Conservation (phyloP, 92 coral and sea anemone species). For the Virgularia gustaviana region DNA sequence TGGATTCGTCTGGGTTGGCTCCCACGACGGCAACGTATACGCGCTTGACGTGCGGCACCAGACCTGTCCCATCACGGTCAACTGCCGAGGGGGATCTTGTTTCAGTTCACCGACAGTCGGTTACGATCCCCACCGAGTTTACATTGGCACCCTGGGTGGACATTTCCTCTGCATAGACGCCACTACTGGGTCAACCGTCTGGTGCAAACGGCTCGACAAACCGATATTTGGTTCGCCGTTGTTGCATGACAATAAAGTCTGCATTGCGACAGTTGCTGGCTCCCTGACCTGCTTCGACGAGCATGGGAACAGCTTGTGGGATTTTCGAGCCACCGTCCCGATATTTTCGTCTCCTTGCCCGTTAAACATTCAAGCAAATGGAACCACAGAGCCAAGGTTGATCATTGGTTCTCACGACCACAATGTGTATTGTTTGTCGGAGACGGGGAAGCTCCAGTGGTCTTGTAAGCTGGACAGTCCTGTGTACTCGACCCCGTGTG, state of each 20-base stretch:
- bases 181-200: conserved; percentile 37
- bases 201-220: conserved; percentile 74
- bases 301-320: conserved; percentile 61
- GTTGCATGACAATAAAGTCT: conserved; percentile 50
- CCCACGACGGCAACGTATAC: conserved; percentile 81
- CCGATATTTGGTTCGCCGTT: conserved; percentile 82
- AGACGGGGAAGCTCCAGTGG: conserved; percentile 61
- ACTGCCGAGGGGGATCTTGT: conserved; percentile 80
- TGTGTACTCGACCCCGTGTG: conserved; percentile 78
- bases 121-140: conserved; percentile 59
- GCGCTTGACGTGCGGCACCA: conserved; percentile 60
- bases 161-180: conserved; percentile 60
- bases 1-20: conserved; percentile 89
- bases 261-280: conserved; percentile 75
- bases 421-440: conserved; percentile 63
- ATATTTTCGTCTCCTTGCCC: conserved; percentile 79
- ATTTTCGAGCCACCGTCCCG: conserved; percentile 49
- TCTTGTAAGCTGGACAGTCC: conserved; percentile 61
- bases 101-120: conserved; percentile 80
- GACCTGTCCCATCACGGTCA: conserved; percentile 47
- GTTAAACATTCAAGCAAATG: not conserved
- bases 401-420: conserved; percentile 73
- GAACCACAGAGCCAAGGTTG: not conserved
- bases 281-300: conserved; percentile 57
- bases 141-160: conserved; percentile 70